These are phyloP conservation scores for Leptinotarsa texana DNA, from an alignment of 1,140 invertebrate species.

Conservation along the genomic window DNA sequence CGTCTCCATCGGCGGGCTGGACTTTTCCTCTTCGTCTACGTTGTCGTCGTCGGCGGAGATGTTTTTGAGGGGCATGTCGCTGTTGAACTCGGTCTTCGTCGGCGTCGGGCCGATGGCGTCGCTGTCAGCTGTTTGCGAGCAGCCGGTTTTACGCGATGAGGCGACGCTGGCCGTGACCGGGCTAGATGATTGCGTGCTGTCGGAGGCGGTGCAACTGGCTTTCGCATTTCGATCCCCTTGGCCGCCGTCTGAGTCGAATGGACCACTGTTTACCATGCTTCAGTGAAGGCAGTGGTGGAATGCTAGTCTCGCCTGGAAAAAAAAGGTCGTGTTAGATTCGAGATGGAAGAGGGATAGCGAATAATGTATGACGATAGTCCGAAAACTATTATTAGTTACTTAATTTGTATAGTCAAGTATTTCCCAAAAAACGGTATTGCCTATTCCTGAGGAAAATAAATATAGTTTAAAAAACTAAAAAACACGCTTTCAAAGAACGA, in stretches of 20 bases:
- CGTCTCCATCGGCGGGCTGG: conserved; percentile 39
- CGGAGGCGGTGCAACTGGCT: conserved; percentile 32
- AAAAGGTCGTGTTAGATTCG: too few species aligned
- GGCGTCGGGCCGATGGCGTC: conserved; percentile 38
- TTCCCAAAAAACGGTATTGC: too few species aligned
- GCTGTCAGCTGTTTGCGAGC: conserved; percentile 37
- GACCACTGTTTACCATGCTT: conserved; percentile 52
- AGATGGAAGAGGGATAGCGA: too few species aligned
- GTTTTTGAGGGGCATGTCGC: conserved; percentile 28
- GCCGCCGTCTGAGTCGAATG: conserved; percentile 42
- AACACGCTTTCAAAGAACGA: too few species aligned
- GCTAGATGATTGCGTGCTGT: conserved; percentile 35
- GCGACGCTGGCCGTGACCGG: conserved; percentile 35
- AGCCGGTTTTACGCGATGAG: conserved; percentile 37
- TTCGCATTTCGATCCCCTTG: conserved; percentile 45
- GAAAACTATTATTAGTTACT: too few species aligned
- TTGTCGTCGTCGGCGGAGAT: neutral
- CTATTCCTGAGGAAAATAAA: too few species aligned
- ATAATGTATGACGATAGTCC: too few species aligned
- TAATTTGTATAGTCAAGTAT: too few species aligned
- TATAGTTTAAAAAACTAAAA: too few species aligned
- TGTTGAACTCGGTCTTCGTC: conserved; percentile 37
- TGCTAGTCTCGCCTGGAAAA: too few species aligned
- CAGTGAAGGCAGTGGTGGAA: neutral
- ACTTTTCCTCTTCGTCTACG: conserved; percentile 24